Conservation (phyloP, 2,888 invertebrate species). For the Coenonympha arcania region DNA sequence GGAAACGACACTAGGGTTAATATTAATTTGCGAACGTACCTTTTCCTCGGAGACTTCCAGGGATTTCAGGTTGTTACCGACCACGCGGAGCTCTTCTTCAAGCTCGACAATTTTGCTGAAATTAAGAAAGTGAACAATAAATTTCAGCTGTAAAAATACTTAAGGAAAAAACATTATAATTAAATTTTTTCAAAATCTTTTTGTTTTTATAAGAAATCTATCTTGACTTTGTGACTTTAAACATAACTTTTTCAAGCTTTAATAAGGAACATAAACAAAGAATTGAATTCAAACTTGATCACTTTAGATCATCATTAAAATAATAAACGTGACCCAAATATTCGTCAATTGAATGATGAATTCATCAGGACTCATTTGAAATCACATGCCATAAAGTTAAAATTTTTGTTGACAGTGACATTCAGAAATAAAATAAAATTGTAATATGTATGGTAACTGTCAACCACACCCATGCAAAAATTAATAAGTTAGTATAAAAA, state of each 20-base stretch:
- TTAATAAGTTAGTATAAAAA: not conserved
- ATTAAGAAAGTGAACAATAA: slow-evolving; percentile 46
- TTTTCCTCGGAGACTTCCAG: slow-evolving; percentile 99
- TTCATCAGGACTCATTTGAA: slow-evolving; percentile 21
- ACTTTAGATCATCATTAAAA: slow-evolving; percentile 12
- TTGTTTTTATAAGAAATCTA: not conserved
- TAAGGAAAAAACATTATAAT: too few species aligned
- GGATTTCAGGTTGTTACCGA: slow-evolving; percentile 99
- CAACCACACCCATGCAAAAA: slow-evolving; percentile 16
- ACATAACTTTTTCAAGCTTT: not conserved
- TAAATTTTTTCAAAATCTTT: not conserved
- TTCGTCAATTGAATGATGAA: slow-evolving; percentile 35
- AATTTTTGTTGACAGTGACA: slow-evolving; percentile 1
- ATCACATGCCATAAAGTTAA: slow-evolving; percentile 25
- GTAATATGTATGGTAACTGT: slow-evolving; percentile 2
- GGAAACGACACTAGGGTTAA: slow-evolving; percentile 8
- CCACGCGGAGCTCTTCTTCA: slow-evolving; percentile 99
- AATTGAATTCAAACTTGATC: too few species aligned
- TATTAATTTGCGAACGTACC: slow-evolving; percentile 75
- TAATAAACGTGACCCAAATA: slow-evolving; percentile 44
- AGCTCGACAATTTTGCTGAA: slow-evolving; percentile 99
- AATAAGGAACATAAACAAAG: not conserved
- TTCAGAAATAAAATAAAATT: not conserved
- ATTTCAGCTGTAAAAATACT: slow-evolving; percentile 43
- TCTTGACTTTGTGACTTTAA: not conserved